Evolutionary conservation across 2,113 vertebrate genomes (phyloP).

Genomic region (Lepus timidus): DNA sequence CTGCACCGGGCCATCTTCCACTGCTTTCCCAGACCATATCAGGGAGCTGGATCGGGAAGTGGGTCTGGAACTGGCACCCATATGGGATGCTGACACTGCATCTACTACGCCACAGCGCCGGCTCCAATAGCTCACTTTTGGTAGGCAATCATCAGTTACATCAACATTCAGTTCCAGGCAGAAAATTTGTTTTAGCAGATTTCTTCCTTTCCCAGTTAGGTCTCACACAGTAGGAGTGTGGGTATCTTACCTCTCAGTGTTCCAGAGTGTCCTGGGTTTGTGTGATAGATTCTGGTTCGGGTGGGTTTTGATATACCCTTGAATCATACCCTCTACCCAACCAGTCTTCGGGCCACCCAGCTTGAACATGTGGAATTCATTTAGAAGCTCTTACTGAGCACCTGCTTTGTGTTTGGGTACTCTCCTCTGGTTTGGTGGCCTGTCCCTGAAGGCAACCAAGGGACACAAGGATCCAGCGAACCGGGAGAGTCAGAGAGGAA

Average conservation of each 20-base stretch:
- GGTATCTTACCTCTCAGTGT: slow-evolving; percentile 49
- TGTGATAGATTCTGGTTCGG: background rate
- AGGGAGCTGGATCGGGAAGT: too few species aligned
- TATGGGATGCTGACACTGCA: too few species aligned
- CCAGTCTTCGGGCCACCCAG: background rate
- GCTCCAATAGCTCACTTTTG: background rate
- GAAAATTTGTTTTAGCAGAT: slow-evolving; percentile 57
- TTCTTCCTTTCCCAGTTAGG: background rate
- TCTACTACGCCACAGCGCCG: too few species aligned
- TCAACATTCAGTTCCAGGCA: slow-evolving; percentile 50
- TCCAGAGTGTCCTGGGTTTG: slow-evolving; percentile 19
- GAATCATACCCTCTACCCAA: background rate
- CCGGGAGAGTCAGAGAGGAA: background rate
- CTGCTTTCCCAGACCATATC: too few species aligned
- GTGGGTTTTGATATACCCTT: slow-evolving; percentile 28
- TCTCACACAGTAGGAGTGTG: background rate
- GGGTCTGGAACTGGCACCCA: too few species aligned
- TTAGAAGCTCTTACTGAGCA: background rate
- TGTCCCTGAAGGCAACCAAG: background rate
- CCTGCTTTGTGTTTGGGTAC: background rate
- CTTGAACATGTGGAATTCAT: background rate
- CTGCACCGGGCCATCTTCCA: too few species aligned
- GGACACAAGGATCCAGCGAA: background rate
- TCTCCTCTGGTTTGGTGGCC: background rate
- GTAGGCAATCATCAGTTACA: slow-evolving; percentile 12